Evolutionary conservation across 37 sponge, comb jelly and placozoan species (phyloP), one percentile per base, ranked within the genome.

Genomic region (Chondrilla cf. caribensis): DNA sequence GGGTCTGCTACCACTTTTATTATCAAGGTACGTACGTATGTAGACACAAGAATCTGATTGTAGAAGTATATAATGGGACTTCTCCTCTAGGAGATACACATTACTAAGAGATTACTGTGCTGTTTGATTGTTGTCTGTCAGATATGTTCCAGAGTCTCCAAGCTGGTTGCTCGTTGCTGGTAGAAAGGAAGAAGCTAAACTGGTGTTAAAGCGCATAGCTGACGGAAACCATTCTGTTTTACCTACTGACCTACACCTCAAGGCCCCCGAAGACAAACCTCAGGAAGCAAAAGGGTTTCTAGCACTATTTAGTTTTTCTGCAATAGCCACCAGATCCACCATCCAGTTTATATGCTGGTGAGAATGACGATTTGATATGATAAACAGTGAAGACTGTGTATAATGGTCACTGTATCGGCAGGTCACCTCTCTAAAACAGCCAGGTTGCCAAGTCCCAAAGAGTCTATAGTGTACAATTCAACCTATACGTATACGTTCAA

Each of bases 141-240:
- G 92, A 26, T 44, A 38, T 44, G n/a, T 92, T 15, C 92, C 92
- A 58, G 89, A 87, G 80, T 92, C 92, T 79, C 92, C 92, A 3
- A 81, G 89, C 5, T 92, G 92, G 92, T 83, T 92, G 44, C 77
- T 88, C 22, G 60, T 83, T 32, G 82, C 42, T 68, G 86, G 86
- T 2, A 24, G 60, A 6, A 83, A 55, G 21, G 73, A 58, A 17
- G 83, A 92, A 39, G 92, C 92, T 7, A 42, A 55, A 58, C 31
- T 22, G 21, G 86, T 87, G 57, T 78, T 92, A 60, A 38, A 26
- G 24, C 33, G 28, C 2, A 82, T 92, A 35, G 89, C 93, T 38
- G 9, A 58, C 51, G 79, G 67, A 25, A 92, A 92, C 71, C 86
- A 86, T 2, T 80, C 57, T 0, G 24, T 22, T 7, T 47, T 88